A percentile compares a stretch with the other conserved stretches of the same genome.
Conservation (phyloP, 1,140 invertebrate species). For the Notospermus geniculatus region DNA sequence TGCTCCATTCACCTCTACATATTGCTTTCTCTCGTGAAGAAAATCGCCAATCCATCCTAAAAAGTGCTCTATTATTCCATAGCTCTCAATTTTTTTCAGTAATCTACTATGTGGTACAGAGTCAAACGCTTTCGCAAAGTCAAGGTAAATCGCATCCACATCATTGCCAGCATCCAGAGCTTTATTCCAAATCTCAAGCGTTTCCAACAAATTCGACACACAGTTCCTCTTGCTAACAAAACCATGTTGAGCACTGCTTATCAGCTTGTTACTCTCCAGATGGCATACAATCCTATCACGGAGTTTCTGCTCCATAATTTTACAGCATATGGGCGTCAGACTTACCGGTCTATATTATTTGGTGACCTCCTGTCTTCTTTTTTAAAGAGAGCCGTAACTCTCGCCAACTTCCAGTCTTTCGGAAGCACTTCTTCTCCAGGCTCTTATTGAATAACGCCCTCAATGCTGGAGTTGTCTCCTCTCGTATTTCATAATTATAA, state of each 20-base stretch:
- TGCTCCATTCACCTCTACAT: too few species aligned
- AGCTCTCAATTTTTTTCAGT: too few species aligned
- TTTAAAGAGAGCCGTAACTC: neutral
- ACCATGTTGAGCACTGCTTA: neutral
- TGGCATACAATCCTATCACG: neutral
- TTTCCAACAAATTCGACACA: neutral
- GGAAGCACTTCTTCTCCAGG: neutral
- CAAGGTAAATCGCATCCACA: constrained; percentile 14
- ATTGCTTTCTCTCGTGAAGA: too few species aligned
- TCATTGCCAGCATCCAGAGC: constrained; percentile 4
- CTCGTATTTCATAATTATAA: too few species aligned
- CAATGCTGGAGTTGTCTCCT: too few species aligned
- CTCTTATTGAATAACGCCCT: too few species aligned
- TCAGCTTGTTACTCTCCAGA: neutral
- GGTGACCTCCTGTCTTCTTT: neutral
- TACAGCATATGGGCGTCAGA: neutral
- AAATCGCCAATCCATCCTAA: too few species aligned
- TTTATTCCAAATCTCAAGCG: neutral
- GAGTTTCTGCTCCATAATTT: neutral
- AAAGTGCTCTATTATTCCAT: too few species aligned
- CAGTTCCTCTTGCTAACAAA: neutral
- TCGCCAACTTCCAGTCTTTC: constrained; percentile 1
- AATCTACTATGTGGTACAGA: too few species aligned
- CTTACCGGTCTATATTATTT: constrained; percentile 1
- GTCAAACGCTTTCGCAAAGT: too few species aligned